Percentiles rank a stretch among this genome's conserved stretches.
Evolutionary conservation across 2,888 invertebrate genomes (phyloP).

Genomic region (Lepidochrysops patricia): DNA sequence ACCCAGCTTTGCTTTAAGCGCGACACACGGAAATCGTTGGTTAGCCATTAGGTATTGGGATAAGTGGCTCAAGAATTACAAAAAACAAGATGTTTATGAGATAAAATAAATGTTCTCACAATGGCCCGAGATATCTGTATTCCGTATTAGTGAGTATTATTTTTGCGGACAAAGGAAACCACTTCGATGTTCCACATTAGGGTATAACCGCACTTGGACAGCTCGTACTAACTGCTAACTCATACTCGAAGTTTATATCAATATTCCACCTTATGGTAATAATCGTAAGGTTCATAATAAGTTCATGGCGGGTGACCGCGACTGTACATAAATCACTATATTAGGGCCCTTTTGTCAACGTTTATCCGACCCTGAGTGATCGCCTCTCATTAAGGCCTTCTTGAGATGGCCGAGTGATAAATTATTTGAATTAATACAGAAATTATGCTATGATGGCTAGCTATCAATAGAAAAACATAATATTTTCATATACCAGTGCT

Average conservation of each 20-base stretch:
- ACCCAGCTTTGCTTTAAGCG: no score
- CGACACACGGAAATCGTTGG: no score
- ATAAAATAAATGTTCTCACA: neutral
- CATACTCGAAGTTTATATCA: no score
- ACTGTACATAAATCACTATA: constrained; percentile 48
- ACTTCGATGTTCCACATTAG: constrained; percentile 7
- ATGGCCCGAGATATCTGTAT: neutral
- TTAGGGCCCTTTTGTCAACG: constrained; percentile 55
- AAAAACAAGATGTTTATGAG: neutral
- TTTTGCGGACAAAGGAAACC: constrained; percentile 9
- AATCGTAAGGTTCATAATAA: neutral
- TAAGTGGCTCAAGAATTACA: neutral
- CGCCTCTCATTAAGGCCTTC: constrained; percentile 52
- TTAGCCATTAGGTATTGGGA: neutral
- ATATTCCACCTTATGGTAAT: neutral
- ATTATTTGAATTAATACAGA: constrained; percentile 28
- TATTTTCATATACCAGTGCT: neutral
- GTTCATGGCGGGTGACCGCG: constrained; percentile 17
- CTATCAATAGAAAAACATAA: neutral
- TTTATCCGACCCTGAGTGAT: constrained; percentile 56
- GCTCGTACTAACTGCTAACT: no score
- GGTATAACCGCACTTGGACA: constrained; percentile 3
- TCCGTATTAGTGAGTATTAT: constrained; percentile 4
- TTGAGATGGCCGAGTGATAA: constrained; percentile 48
- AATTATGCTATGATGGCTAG: neutral